Base-by-base conservation (phyloP, 2,888 invertebrate species). In the Diploptera punctata region DNA sequence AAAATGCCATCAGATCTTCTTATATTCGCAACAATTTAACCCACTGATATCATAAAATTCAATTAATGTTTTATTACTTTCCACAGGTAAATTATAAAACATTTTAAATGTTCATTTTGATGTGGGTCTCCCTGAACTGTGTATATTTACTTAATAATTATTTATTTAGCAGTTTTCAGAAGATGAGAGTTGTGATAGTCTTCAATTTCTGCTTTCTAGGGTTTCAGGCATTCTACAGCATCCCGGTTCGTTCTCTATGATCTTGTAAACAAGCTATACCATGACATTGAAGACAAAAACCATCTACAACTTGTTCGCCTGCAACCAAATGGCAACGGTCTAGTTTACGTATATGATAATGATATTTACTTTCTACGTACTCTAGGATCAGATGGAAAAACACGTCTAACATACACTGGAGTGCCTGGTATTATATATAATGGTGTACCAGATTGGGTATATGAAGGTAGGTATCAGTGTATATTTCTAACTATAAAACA, bases 391-490 rank as follows among this genome's bases (percentile, higher is more conserved):
- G 80, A 81, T 72, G 71, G 77, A 79, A 68, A 77, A 77, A 43
- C 84, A 84, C 79, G 81, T n/a, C 81, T 91, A 54, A 93, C 93
- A 0, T 81, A 79, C 7, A 87, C 88, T 71, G 93, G 93, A 1
- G 80, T 87, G 1, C 85, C 85, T 0, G 90, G 88, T 1, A 83
- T 89, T 43, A 84, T 95, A 68, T 95, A 91, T 81, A 93, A 93
- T 80, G 96, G 96, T 3, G 87, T 93, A 21, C 89, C 95, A 9
- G 97, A 97, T 82, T 97, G 97, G 97, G 91, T 97, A 44, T 97
- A 97, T 81, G 97, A 97, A 89, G 93, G 93, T 93, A 81, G 74
- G 57, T 29, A n/a, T n/a, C n/a, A n/a, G n/a, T n/a, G n/a, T n/a
- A n/a, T n/a, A n/a, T n/a, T n/a, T n/a, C n/a, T n/a, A n/a, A n/a